Percentiles rank a stretch among this genome's conserved stretches.
phyloP scores from a whole-genome alignment of 2,113 vertebrate genomes.

The Brevimyrus niger region DNA sequence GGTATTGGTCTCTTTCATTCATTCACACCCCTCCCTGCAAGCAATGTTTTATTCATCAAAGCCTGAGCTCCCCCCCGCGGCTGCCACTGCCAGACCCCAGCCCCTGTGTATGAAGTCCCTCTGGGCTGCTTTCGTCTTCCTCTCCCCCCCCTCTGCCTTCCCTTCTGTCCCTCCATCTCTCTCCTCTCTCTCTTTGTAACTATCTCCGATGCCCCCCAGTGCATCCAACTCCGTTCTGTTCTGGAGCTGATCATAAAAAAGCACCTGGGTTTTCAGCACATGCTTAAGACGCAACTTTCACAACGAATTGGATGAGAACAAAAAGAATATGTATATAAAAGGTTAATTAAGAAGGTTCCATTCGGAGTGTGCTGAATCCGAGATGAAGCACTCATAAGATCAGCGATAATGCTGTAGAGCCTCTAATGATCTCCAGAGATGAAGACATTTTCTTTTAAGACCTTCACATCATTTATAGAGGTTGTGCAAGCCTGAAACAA shows the following conservation, averaged over 20 bases:
- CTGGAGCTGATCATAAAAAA: neutral
- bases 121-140: conserved; percentile 7
- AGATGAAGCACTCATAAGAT: neutral
- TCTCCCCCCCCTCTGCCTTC: conserved; percentile 21
- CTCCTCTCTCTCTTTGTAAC: conserved; percentile 26
- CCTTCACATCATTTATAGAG: neutral
- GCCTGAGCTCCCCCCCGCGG: conserved; percentile 48
- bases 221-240: neutral
- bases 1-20: conserved; percentile 56
- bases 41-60: conserved; percentile 75
- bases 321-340: neutral
- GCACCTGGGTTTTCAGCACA: neutral
- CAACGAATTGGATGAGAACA: neutral
- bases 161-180: conserved; percentile 22
- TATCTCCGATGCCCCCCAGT: conserved; percentile 14
- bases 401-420: neutral
- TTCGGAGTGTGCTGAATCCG: neutral
- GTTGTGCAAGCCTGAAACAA: neutral
- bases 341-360: neutral
- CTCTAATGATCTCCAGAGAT: neutral
- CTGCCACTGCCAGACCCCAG: conserved; percentile 42
- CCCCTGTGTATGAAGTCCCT: conserved; percentile 34
- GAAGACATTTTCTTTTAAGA: neutral
- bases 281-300: neutral
- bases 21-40: conserved; percentile 34